Percentiles rank a stretch among this genome's conserved stretches.
These are phyloP conservation scores for Harpegnathos saltator DNA, from an alignment of 1,140 invertebrate species.

Conservation along the genomic window DNA sequence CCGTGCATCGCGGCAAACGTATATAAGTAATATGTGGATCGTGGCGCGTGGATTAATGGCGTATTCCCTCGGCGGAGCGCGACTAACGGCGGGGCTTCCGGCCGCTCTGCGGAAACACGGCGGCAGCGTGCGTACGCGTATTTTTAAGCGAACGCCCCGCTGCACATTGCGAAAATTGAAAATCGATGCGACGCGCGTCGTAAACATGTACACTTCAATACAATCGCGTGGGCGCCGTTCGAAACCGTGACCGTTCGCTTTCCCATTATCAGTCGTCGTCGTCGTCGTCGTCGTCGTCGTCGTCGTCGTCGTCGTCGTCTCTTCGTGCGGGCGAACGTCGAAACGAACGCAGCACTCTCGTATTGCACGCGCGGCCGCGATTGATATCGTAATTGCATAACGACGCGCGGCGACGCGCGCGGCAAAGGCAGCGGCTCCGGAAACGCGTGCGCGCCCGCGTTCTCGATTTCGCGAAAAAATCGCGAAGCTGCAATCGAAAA, in stretches of 20 bases:
- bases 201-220: constrained; percentile 10
- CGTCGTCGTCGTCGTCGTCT: not conserved
- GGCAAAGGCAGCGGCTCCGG: not conserved
- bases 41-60: constrained; percentile 5
- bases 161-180: constrained; percentile 9
- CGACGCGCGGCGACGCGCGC: too few species aligned
- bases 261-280: not conserved
- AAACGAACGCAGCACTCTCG: constrained; percentile 1
- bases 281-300: too few species aligned
- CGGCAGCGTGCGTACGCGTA: not conserved
- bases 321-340: not conserved
- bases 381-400: constrained; percentile 16
- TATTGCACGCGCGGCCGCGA: constrained; percentile 6
- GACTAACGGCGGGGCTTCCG: too few species aligned
- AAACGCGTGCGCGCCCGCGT: constrained; percentile 32
- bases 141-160: constrained; percentile 32
- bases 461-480: constrained; percentile 46
- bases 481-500: constrained; percentile 50
- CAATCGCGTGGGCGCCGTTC: not conserved
- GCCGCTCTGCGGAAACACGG: too few species aligned
- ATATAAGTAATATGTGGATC: constrained; percentile 10
- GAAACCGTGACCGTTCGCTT: not conserved
- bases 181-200: constrained; percentile 27
- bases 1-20: not conserved
- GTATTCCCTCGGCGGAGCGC: not conserved